These are phyloP conservation scores for Listrodromus nycthemerus DNA, from an alignment of 2,888 invertebrate species.

Conservation along the genomic window DNA sequence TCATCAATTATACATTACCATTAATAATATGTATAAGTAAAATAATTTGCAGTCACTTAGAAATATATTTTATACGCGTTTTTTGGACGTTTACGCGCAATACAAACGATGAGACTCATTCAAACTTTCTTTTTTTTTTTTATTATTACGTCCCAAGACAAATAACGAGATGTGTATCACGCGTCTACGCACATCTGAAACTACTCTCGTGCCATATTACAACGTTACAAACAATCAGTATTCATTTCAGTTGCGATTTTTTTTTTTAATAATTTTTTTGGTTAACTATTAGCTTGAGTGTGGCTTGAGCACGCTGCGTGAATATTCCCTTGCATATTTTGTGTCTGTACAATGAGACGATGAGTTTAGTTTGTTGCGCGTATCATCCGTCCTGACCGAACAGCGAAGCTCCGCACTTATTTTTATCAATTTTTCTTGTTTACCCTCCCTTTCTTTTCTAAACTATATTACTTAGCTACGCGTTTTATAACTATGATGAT, in stretches of 20 bases:
- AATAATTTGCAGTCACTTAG: slow-evolving; percentile 69
- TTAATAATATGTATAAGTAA: slow-evolving; percentile 66
- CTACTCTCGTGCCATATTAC: slow-evolving; percentile 76
- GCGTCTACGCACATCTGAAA: slow-evolving; percentile 62
- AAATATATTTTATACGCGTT: slow-evolving; percentile 61
- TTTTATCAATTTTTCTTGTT: slow-evolving; percentile 5
- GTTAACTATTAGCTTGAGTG: slow-evolving; percentile 44
- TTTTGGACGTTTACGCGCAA: slow-evolving; percentile 47
- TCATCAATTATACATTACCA: slow-evolving; percentile 46
- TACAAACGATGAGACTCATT: slow-evolving; percentile 36
- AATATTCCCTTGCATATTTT: slow-evolving; percentile 21
- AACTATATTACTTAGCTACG: slow-evolving; percentile 52
- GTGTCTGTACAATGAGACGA: slow-evolving; percentile 58
- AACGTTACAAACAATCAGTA: slow-evolving; percentile 80
- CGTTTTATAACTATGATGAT: slow-evolving; percentile 34
- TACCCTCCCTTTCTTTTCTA: slow-evolving; percentile 10
- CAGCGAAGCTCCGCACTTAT: slow-evolving; percentile 61
- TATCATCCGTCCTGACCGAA: slow-evolving; percentile 64
- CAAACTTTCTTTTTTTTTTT: slow-evolving; percentile 21
- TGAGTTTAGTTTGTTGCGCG: slow-evolving; percentile 37
- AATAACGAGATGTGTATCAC: slow-evolving; percentile 62
- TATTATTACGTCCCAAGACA: slow-evolving; percentile 5
- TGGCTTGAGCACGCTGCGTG: slow-evolving; percentile 51
- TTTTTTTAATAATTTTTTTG: slow-evolving; percentile 58
- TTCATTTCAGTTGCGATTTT: slow-evolving; percentile 59